Percentiles rank a stretch among this genome's conserved stretches.
Evolutionary conservation across 2,797 vertebrate species (phyloP).

Genomic region (Sciurus vulgaris): DNA sequence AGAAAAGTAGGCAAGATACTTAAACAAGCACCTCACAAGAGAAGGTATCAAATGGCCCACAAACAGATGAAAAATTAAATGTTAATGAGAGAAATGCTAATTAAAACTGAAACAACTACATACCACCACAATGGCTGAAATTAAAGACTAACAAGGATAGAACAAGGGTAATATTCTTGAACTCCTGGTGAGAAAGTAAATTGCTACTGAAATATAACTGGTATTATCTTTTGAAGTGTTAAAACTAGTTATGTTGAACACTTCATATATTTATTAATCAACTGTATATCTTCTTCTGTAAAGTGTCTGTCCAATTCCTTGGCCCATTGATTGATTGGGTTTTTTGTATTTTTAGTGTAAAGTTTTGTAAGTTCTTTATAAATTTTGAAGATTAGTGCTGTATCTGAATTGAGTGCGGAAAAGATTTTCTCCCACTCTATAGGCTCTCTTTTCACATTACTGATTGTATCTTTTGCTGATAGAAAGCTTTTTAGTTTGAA

Average conservation of each 20-base stretch:
- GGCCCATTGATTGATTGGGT: no score
- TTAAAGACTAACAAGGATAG: background rate
- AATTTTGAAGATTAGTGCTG: no score
- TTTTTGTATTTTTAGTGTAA: no score
- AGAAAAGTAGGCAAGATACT: slow-evolving; percentile 22
- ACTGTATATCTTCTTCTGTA: no score
- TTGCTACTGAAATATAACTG: background rate
- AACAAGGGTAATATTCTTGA: background rate
- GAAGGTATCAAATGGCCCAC: background rate
- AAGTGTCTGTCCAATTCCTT: no score
- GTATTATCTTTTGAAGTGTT: background rate
- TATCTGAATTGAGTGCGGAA: no score
- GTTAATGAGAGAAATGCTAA: background rate
- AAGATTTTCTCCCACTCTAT: no score
- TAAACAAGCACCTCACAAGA: background rate
- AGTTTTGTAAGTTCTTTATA: no score
- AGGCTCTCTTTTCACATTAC: no score
- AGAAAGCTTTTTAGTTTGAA: no score
- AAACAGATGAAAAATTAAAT: background rate
- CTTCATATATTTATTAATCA: no score
- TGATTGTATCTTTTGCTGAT: no score
- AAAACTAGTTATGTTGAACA: background rate
- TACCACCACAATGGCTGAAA: background rate
- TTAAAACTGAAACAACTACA: background rate
- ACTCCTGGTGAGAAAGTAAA: background rate